Conservation (phyloP, 92 coral and sea anemone genomes). For the Virgularia gustaviana region DNA sequence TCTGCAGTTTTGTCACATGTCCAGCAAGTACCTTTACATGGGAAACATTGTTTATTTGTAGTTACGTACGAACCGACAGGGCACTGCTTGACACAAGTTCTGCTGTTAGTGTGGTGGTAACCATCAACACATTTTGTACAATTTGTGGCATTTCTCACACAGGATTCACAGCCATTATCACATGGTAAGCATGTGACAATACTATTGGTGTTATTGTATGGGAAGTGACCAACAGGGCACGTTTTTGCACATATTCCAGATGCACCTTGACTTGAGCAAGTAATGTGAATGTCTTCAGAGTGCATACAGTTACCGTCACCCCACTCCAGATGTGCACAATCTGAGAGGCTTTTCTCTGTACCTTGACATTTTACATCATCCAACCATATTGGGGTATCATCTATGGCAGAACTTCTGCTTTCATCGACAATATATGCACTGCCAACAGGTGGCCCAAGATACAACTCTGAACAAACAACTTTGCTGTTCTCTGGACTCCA, state of each 20-base stretch:
- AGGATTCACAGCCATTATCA: neutral
- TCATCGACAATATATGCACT: neutral
- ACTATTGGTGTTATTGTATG: neutral
- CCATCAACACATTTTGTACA: constrained; percentile 8
- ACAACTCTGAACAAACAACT: constrained; percentile 1
- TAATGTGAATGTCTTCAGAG: constrained; percentile 67
- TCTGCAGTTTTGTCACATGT: constrained; percentile 3
- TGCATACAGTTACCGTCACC: constrained; percentile 75
- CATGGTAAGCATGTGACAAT: neutral
- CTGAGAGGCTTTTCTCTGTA: constrained; percentile 41
- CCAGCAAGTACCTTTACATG: constrained; percentile 1
- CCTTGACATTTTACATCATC: constrained; percentile 78
- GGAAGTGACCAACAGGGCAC: constrained; percentile 1
- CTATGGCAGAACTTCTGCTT: neutral
- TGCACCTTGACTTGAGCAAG: constrained; percentile 49
- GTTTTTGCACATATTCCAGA: neutral
- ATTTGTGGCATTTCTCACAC: constrained; percentile 8
- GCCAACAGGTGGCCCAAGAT: constrained; percentile 9
- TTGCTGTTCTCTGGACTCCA: neutral
- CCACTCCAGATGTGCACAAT: constrained; percentile 79
- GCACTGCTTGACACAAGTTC: constrained; percentile 1
- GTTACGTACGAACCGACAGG: neutral
- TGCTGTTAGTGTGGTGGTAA: neutral
- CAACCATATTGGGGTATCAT: constrained; percentile 59
- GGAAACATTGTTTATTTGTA: neutral